Percentiles rank a stretch among this genome's conserved stretches.
These are phyloP conservation scores for Pristiophorus japonicus DNA, from an alignment of 2,113 vertebrate species.

Conservation along the genomic window DNA sequence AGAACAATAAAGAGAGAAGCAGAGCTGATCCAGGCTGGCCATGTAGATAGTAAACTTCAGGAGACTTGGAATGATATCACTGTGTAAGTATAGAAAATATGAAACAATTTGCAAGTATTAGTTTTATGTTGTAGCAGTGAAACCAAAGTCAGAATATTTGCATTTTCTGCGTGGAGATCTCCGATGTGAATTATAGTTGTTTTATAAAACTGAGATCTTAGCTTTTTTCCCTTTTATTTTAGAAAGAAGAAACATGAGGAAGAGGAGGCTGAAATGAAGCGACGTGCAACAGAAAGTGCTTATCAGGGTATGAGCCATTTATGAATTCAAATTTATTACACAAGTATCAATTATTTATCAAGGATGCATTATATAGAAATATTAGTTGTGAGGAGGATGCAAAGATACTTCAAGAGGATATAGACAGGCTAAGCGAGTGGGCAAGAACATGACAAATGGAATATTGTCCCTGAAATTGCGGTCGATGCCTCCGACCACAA, in stretches of 20 bases:
- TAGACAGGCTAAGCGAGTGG: too few species aligned
- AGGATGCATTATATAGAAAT: background rate
- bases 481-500: too few species aligned
- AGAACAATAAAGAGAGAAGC: constrained; percentile 95
- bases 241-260: constrained; percentile 96
- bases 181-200: background rate
- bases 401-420: too few species aligned
- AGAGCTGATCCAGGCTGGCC: constrained; percentile 87
- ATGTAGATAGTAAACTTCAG: constrained; percentile 88
- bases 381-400: too few species aligned
- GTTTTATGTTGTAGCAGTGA: background rate
- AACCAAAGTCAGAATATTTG: background rate
- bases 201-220: background rate
- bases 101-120: background rate
- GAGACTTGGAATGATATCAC: constrained; percentile 86
- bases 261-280: constrained; percentile 90
- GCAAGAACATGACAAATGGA: too few species aligned
- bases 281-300: constrained; percentile 87
- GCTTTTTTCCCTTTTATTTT: constrained; percentile 10
- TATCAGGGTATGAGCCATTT: constrained; percentile 72
- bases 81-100: constrained; percentile 61
- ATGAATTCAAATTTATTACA: background rate
- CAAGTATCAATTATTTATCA: background rate
- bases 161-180: background rate
- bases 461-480: too few species aligned